Evolutionary conservation across 1,140 invertebrate genomes (phyloP), one percentile per base, ranked within the genome.

Genomic region (Sitobion miscanthi): DNA sequence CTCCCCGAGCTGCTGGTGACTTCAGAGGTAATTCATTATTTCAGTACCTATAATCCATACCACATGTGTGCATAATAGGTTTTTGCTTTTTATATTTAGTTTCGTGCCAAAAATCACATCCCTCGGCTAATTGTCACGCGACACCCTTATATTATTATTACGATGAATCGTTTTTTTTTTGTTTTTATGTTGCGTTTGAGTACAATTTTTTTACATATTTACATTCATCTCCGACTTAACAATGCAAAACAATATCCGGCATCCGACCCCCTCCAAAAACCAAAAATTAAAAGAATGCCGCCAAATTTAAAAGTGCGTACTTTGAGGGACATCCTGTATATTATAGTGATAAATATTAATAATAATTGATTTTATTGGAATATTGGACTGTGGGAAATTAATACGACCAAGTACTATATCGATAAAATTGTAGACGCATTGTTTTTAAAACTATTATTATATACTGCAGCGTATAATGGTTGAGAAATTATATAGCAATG

Each of bases 1-100:
- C 91, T 42, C 23, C 91, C 20, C 82, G 91, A 21, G 25, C 35
- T 45, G 35, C 49, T n/a, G 35, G 49, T 38, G 91, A 93, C 35
- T 21, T 83, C 17, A 93, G 54, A 85, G 91, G 91, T 93, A 86
- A 92, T 77, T 11, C 30, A 30, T 87, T 35, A 52, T 45, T 87
- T n/a, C 82, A 21, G 45, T 47, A 47, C 45, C 45, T 47, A 9
- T 47, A 8, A 21, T 45, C 35, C 4, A 42, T 23, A 83, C 21
- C 35, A 30, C 7, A n/a, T 7, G 6, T 25, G 9, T 47, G 9
- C 6, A 69, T 52, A 6, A n/a, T n/a, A 77, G 5, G n/a, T 4
- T 77, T 77, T 30, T n/a, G 30, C 30, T 77, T 35, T 77, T 77
- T 20, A n/a, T 62, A 14, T n/a, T 77, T 20, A 35, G 62, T 77